Evolutionary conservation across 2,113 vertebrate species (phyloP), one percentile per base, ranked within the genome.

Genomic region (Tragelaphus imberbis): DNA sequence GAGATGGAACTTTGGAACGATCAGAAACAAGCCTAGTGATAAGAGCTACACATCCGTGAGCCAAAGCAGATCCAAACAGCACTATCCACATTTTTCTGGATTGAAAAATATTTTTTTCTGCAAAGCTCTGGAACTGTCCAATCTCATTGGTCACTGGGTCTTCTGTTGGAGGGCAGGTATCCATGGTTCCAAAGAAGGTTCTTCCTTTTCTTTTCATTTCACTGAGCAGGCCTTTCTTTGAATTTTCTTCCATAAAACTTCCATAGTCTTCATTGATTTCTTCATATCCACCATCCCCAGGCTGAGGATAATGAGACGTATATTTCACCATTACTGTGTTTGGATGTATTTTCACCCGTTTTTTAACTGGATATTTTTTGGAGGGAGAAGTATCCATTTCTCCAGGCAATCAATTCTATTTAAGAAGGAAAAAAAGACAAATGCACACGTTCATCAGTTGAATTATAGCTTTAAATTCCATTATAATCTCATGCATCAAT

Each of bases 321-420:
- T 99, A 99, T 98, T 99, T 99, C 84, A 99, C 99, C 10, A 99
- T 99, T 88, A 99, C 99, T 13, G 99, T 99, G 97, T 99, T 99
- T 25, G 99, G 99, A 97, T 99, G 99, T 98, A 99, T 99, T 99
- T 99, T 99, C 80, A 99, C 99, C 84, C 99, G 98, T 98, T 99
- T 99, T 98, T 99, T 99, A 89, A 99, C 98, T 90, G 99, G 99
- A 44, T 99, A 98, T 96, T 99, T 99, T 81, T 99, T 99, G 91
- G 99, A 98, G 71, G 99, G 98, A 79, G 99, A 98, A 0, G 81
- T 98, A 98, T 99, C 99, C 99, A 99, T 99, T 98, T 99, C 98
- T 95, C 98, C 94, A 96, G 93, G 94, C 84, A 98, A 98, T 49
- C 51, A 5, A 36, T 36, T 94, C 94, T 92, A 56, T 90, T 97